Evolutionary conservation across 2,797 vertebrate genomes (phyloP), one percentile per base, ranked within the genome.

Genomic region (Petrocephalus sullivani): DNA sequence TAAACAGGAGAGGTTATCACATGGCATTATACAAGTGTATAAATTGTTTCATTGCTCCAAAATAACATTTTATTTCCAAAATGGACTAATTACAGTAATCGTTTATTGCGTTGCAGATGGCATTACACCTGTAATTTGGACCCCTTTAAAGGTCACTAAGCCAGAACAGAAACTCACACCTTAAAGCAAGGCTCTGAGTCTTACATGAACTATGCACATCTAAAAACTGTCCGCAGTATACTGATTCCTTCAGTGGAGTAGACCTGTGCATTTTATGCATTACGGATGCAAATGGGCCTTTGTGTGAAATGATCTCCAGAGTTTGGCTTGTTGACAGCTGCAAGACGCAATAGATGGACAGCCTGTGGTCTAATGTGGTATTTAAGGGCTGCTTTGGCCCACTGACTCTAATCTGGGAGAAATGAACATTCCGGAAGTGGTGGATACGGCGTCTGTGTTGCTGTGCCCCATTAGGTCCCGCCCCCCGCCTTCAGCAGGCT

Each of bases 401-500:
- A 33, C 84, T 56, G 53, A 14, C 54, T 33, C 54, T 41, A 56
- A 85, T 33, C 57, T 88, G 57, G 71, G 78, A 88, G 8, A 19
- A 19, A 6, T 54, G 19, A 71, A 61, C 58, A 84, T 54, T 67
- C 23, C 33, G 58, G 57, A 28, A 51, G 41, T 58, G 19, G 19
- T 23, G 37, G 28, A 53, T 54, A 41, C 49, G 33, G 2, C 8
- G 28, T 37, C 60, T 78, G 56, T 88, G 53, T 21, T 51, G 53
- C 54, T 60, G 46, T 21, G 58, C 28, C 82, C 67, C 51, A 21
- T 19, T 57, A 54, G 83, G 16, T 33, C 54, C 10, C 87, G 7
- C 41, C 87, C 86, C 90, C 23, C 86, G 53, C 71, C 90, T 86
- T 89, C 89, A 91, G 90, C 86, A 88, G 92, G 89, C 90, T 92